Evolutionary conservation across 2,113 vertebrate genomes (phyloP).

Genomic region (Condylura cristata): DNA sequence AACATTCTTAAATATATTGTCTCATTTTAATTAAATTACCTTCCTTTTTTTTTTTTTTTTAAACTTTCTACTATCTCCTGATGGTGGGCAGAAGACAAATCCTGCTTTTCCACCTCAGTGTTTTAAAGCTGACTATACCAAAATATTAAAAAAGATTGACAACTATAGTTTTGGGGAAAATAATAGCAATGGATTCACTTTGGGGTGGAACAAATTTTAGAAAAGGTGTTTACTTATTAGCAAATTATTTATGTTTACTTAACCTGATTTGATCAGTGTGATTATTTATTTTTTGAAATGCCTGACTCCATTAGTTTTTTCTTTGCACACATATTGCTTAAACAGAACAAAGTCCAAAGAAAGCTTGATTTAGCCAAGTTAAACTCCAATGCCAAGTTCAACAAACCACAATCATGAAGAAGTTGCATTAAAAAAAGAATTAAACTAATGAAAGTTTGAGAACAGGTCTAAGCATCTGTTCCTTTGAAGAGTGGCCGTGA

Average conservation of each 20-base stretch:
- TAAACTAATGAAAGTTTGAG: conserved; percentile 11
- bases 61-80: background rate
- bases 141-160: conserved; percentile 28
- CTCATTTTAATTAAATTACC: background rate
- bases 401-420: conserved; percentile 54
- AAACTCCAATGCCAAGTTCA: conserved; percentile 59
- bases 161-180: background rate
- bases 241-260: conserved; percentile 54
- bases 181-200: conserved; percentile 36
- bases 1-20: conserved; percentile 1
- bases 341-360: conserved; percentile 74
- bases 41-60: too few species aligned
- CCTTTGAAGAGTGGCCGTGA: background rate
- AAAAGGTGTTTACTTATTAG: conserved; percentile 59
- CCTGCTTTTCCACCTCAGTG: background rate
- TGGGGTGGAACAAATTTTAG: background rate
- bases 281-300: conserved; percentile 64
- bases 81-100: background rate
- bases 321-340: conserved; percentile 60
- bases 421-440: background rate
- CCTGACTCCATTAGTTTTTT: background rate
- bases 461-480: background rate
- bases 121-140: conserved; percentile 32
- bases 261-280: conserved; percentile 53
- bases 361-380: conserved; percentile 58